These are phyloP conservation scores for Apodemia mormo DNA, from an alignment of 2,888 invertebrate species.

Conservation along the genomic window DNA sequence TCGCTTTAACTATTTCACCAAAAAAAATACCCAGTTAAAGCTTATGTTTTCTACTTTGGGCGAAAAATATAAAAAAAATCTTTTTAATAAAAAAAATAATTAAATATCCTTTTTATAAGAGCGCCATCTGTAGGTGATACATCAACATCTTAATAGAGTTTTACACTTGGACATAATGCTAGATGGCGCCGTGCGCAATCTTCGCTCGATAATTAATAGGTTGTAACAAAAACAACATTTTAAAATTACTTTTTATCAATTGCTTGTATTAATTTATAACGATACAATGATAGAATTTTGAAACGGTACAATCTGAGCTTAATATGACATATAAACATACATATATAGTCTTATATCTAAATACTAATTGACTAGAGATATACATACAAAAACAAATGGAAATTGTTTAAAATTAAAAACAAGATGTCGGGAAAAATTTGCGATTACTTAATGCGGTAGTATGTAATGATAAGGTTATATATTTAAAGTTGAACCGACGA, in stretches of 20 bases:
- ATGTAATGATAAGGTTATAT: slow-evolving; percentile 22
- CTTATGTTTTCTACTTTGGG: no score
- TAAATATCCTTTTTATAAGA: no score
- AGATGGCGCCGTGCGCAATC: no score
- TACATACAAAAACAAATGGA: slow-evolving; percentile 5
- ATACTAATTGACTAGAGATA: slow-evolving; percentile 32
- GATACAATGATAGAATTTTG: slow-evolving; percentile 56
- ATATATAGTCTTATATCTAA: slow-evolving; percentile 28
- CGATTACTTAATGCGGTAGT: slow-evolving; percentile 22
- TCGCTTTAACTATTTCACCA: no score
- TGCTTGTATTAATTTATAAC: slow-evolving; percentile 70
- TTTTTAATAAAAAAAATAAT: no score
- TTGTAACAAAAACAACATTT: slow-evolving; percentile 57
- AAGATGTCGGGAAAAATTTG: slow-evolving; percentile 9
- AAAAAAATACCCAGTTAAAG: no score
- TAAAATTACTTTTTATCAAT: slow-evolving; percentile 69
- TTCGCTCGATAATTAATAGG: not conserved
- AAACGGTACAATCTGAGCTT: slow-evolving; percentile 30
- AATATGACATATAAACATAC: slow-evolving; percentile 28
- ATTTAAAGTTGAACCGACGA: slow-evolving; percentile 39
- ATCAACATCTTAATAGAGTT: no score
- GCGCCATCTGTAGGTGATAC: no score
- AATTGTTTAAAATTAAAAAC: slow-evolving; percentile 5
- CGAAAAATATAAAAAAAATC: no score
- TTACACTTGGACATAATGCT: no score